Evolutionary conservation across 2,888 invertebrate genomes (phyloP).

Genomic region (Enchytraeus crypticus): DNA sequence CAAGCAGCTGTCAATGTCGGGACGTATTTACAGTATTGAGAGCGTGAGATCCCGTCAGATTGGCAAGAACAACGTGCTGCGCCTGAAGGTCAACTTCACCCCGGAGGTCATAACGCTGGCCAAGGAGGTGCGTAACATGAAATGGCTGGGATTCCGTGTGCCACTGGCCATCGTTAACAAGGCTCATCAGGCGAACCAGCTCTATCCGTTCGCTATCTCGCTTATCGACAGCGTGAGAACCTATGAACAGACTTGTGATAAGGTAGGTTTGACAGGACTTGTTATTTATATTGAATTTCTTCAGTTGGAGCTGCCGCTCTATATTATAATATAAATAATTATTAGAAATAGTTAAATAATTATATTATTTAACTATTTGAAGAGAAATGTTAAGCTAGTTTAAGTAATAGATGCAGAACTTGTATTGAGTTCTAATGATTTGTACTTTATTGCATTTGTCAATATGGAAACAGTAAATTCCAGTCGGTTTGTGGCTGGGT

Average conservation of each 20-base stretch:
- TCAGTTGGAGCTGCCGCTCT: too few relatives aligned
- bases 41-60: slow-evolving; percentile 40
- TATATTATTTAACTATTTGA: too few relatives aligned
- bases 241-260: slow-evolving; percentile 91
- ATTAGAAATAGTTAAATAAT: too few relatives aligned
- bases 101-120: slow-evolving; percentile 96
- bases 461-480: too few relatives aligned
- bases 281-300: too few relatives aligned
- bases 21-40: slow-evolving; percentile 88
- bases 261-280: too few relatives aligned
- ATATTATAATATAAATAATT: too few relatives aligned
- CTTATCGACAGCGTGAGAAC: slow-evolving; percentile 93
- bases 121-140: slow-evolving; percentile 91
- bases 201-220: slow-evolving; percentile 97
- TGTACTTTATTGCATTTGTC: too few relatives aligned
- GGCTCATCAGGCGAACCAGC: slow-evolving; percentile 94
- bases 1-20: slow-evolving; percentile 83
- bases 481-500: too few relatives aligned
- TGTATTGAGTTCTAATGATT: too few relatives aligned
- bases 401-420: too few relatives aligned
- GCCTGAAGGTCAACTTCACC: slow-evolving; percentile 75
- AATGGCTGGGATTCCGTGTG: slow-evolving; percentile 89
- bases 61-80: slow-evolving; percentile 62
- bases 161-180: slow-evolving; percentile 97
- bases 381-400: too few relatives aligned